Conservation (phyloP, 2,797 vertebrate species). For the Acridotheres tristis region DNA sequence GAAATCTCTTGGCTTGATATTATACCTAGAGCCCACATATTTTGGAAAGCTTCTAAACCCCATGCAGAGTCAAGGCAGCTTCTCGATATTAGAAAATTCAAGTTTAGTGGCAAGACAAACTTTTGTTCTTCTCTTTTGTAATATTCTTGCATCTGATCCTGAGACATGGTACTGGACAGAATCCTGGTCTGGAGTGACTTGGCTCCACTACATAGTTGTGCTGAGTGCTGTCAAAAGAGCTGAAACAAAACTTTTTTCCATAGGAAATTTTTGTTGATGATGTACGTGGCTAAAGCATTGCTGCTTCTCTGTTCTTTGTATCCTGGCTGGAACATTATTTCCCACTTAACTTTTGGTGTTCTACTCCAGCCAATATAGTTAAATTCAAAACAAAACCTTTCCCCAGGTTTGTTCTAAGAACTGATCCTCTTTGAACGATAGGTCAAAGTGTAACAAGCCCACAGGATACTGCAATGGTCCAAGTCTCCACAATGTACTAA, state of each 20-base stretch:
- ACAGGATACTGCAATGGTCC: background rate
- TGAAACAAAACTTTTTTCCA: background rate
- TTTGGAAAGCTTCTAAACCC: background rate
- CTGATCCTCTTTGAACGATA: background rate
- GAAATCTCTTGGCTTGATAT: background rate
- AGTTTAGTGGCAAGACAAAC: background rate
- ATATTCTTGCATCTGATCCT: background rate
- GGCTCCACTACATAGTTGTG: background rate
- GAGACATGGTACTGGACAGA: background rate
- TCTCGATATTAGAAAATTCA: background rate
- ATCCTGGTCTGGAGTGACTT: background rate
- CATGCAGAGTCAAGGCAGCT: background rate
- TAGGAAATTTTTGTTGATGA: background rate
- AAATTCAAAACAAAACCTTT: background rate
- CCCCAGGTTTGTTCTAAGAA: background rate
- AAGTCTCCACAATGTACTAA: background rate
- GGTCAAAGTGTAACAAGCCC: slow-evolving; percentile 52
- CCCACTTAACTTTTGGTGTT: background rate
- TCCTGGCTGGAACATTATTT: background rate
- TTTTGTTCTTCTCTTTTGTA: background rate
- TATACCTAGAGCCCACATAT: background rate
- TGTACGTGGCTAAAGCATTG: background rate
- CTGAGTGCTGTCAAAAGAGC: background rate
- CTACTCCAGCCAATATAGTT: background rate
- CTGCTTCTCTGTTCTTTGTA: background rate